Conservation (phyloP, 2,113 vertebrate species). For the Aegotheles bennettii region DNA sequence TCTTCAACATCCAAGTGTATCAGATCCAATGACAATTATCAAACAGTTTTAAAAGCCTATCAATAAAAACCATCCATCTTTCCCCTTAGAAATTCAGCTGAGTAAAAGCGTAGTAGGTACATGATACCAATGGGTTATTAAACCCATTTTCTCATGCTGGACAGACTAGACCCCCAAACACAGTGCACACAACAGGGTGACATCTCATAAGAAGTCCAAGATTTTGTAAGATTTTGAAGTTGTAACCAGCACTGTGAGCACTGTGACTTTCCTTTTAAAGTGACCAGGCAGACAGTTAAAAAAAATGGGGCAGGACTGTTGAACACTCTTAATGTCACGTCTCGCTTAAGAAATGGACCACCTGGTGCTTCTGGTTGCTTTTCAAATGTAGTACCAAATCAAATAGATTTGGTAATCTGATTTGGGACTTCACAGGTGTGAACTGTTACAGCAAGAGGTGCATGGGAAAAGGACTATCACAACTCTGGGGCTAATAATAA, state of each 20-base stretch:
- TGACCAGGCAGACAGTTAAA: background rate
- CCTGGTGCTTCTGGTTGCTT: constrained; percentile 12
- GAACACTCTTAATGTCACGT: background rate
- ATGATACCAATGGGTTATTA: background rate
- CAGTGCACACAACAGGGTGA: background rate
- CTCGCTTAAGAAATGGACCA: background rate
- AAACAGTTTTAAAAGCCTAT: background rate
- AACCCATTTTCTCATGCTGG: background rate
- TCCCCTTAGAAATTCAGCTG: background rate
- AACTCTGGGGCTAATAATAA: background rate
- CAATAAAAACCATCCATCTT: background rate
- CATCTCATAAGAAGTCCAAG: background rate
- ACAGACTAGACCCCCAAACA: background rate
- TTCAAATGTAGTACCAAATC: background rate
- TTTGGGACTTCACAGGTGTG: background rate
- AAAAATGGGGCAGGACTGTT: background rate
- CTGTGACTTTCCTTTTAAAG: background rate
- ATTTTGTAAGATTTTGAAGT: background rate
- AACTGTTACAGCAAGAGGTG: background rate
- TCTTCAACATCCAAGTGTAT: background rate
- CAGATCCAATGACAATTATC: background rate
- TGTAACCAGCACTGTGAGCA: background rate
- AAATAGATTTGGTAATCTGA: background rate
- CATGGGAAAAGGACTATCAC: background rate
- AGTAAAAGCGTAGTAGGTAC: background rate